These are phyloP conservation scores for Desmophyllum pertusum DNA, from an alignment of 92 coral and sea anemone genomes.

Conservation along the genomic window DNA sequence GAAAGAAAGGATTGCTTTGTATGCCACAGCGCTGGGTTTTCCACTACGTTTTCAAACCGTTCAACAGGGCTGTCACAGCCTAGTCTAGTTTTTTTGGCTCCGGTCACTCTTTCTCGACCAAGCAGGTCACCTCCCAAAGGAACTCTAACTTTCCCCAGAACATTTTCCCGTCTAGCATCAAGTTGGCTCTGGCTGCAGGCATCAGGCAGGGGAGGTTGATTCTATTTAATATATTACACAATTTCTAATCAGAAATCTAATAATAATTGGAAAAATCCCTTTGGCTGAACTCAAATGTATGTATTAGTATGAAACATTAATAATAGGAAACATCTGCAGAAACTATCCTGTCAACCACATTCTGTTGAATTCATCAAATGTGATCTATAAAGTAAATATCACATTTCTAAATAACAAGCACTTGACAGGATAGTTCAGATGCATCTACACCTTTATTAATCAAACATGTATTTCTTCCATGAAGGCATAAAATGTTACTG, in stretches of 20 bases:
- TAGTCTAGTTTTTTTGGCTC: conserved; percentile 61
- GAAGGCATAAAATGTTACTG: not conserved
- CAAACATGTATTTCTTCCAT: not conserved
- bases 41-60: conserved; percentile 60
- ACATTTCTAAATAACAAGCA: too few relatives aligned
- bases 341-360: too few relatives aligned
- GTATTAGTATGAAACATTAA: too few relatives aligned
- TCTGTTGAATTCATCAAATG: too few relatives aligned
- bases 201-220: conserved; percentile 5
- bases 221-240: not conserved
- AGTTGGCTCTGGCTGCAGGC: not conserved
- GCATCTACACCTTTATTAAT: too few relatives aligned
- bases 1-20: conserved; percentile 70
- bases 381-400: too few relatives aligned
- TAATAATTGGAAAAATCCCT: not conserved
- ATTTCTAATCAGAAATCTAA: not conserved
- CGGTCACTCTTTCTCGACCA: conserved; percentile 66
- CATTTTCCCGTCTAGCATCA: not conserved
- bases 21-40: conserved; percentile 66
- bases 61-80: conserved; percentile 61
- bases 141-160: conserved; percentile 41
- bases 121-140: conserved; percentile 62
- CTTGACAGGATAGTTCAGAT: too few relatives aligned
- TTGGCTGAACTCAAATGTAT: too few relatives aligned
- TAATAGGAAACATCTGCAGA: too few relatives aligned